phyloP scores from a whole-genome alignment of 1,140 invertebrate genomes.

The Hyles vespertilio region DNA sequence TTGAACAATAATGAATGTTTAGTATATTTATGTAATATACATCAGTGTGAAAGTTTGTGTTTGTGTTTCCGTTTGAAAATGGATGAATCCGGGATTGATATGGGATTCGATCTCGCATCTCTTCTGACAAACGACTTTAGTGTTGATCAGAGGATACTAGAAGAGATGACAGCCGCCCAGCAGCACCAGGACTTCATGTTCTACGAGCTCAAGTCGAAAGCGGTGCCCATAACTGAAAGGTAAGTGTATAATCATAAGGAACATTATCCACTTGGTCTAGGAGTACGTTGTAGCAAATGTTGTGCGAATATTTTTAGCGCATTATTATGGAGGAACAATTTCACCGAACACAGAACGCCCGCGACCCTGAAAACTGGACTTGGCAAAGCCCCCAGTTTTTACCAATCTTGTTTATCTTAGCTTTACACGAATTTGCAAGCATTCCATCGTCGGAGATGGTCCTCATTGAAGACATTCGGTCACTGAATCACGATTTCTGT shows the following conservation, averaged over 20 bases:
- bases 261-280: neutral
- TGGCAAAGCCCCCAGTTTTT: slow-evolving; percentile 60
- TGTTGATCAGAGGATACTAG: slow-evolving; percentile 75
- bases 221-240: slow-evolving; percentile 80
- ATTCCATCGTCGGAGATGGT: slow-evolving; percentile 20
- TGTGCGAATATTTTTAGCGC: slow-evolving; percentile 64
- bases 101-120: slow-evolving; percentile 83
- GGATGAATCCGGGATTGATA: slow-evolving; percentile 83
- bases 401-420: slow-evolving; percentile 42
- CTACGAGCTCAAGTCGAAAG: slow-evolving; percentile 81
- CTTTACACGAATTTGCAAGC: slow-evolving; percentile 29
- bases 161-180: slow-evolving; percentile 73
- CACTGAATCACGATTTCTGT: neutral
- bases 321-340: slow-evolving; percentile 60
- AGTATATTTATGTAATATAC: slow-evolving; percentile 32
- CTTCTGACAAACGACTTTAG: slow-evolving; percentile 76
- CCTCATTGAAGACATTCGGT: slow-evolving; percentile 8
- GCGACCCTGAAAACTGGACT: slow-evolving; percentile 64
- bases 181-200: slow-evolving; percentile 80
- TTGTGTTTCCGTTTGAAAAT: slow-evolving; percentile 67
- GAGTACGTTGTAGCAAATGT: slow-evolving; percentile 31
- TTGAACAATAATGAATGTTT: slow-evolving; percentile 42
- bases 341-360: slow-evolving; percentile 49
- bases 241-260: slow-evolving; percentile 50
- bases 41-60: slow-evolving; percentile 60